Evolutionary conservation across 2,113 vertebrate species (phyloP).

Genomic region (Rhabdornis inornatus): DNA sequence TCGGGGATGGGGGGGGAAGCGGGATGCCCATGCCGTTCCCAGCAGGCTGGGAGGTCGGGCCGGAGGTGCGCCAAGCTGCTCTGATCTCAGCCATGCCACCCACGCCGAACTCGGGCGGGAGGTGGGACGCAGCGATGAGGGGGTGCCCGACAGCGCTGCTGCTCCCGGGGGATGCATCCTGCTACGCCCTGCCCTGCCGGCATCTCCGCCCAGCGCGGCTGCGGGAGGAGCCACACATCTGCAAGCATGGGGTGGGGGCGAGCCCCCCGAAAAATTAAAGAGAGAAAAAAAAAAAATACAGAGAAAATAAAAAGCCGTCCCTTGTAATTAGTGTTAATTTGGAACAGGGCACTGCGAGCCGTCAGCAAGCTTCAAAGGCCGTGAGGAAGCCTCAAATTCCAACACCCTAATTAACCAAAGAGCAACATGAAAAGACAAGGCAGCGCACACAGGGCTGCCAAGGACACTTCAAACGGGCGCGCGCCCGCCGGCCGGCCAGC

Average conservation of each 20-base stretch:
- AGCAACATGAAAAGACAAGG: slow-evolving; percentile 89
- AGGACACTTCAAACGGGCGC: slow-evolving; percentile 57
- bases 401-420: slow-evolving; percentile 90
- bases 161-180: background rate
- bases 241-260: background rate
- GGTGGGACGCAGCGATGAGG: background rate
- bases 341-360: slow-evolving; percentile 68
- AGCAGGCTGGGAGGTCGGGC: slow-evolving; percentile 58
- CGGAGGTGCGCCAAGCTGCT: slow-evolving; percentile 33
- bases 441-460: slow-evolving; percentile 80
- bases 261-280: slow-evolving; percentile 1
- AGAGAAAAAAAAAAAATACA: background rate
- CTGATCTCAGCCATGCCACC: slow-evolving; percentile 56
- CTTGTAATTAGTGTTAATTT: slow-evolving; percentile 75
- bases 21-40: slow-evolving; percentile 10
- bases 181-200: background rate
- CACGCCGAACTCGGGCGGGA: background rate
- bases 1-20: background rate
- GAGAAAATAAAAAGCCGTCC: slow-evolving; percentile 53
- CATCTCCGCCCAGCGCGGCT: background rate
- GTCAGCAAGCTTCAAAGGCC: slow-evolving; percentile 73
- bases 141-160: background rate
- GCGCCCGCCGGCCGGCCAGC: slow-evolving; percentile 8
- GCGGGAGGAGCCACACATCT: slow-evolving; percentile 16
- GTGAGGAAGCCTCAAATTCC: slow-evolving; percentile 78